Evolutionary conservation across 2,888 invertebrate genomes (phyloP), one percentile per base, ranked within the genome.

Genomic region (Amiota mariae): DNA sequence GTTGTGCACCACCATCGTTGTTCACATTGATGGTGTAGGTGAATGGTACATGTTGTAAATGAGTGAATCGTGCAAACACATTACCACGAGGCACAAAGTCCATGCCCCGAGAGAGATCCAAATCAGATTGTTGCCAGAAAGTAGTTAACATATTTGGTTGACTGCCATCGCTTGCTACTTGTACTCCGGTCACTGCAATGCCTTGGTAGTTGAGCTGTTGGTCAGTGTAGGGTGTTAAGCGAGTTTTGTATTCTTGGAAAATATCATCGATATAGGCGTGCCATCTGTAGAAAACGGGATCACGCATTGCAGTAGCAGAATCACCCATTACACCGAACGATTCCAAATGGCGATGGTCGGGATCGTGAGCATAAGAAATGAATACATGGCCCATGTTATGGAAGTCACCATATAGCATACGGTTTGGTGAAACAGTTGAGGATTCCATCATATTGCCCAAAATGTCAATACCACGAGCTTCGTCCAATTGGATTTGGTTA

Each of bases 271-370:
- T 91, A 87, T 92, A 95, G 0, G 93, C 93, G 85, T 96, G 96
- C 95, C 94, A 96, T 85, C 95, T 93, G 91, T 95, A 96, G 91
- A 96, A 96, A 76, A 95, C 91, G 0, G 96, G 96, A 89, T 96
- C 96, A 67, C 96, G 92, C 95, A 96, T 95, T 0, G 96, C 95
- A 0, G 95, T 95, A 0, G 95, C 93, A 4, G 94, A 93, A 84
- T 96, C 96, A 0, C 94, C 95, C 91, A 96, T 96, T 47, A 95
- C 94, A 57, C 94, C 94, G 82, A 94, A 94, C 67, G 93, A 92
- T 90, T 96, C 96, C 94, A 95, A 85, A 72, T 88, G 87, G 70
- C 89, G 88, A 85, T 94, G 93, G 87, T 95, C 95, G 0, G 96
- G 96, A 88, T 97, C 96, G 85, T 96, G 96, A 3, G 93, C 90